Conservation (phyloP, 2,797 vertebrate species). For the Clarias pachynema region DNA sequence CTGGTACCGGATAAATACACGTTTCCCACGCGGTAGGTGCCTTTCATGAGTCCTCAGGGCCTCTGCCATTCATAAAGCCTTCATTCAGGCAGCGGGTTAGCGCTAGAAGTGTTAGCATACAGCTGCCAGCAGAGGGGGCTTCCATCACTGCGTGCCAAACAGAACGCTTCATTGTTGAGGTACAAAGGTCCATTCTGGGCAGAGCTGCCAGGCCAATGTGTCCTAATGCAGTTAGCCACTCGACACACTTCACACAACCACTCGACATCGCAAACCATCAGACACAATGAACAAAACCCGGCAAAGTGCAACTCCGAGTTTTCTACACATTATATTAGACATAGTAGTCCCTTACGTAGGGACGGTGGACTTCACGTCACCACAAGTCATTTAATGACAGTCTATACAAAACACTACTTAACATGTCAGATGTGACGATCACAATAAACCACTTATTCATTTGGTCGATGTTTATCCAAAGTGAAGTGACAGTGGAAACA, state of each 20-base stretch:
- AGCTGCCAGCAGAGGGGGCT: slow-evolving; percentile 48
- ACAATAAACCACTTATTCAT: background rate
- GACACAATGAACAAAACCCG: slow-evolving; percentile 35
- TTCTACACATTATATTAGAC: slow-evolving; percentile 44
- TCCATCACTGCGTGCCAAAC: slow-evolving; percentile 30
- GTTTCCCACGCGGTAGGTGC: slow-evolving; percentile 25
- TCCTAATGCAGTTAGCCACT: slow-evolving; percentile 59
- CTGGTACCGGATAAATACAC: slow-evolving; percentile 18
- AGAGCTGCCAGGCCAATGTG: slow-evolving; percentile 51
- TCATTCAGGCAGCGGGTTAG: slow-evolving; percentile 37
- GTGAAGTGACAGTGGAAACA: background rate
- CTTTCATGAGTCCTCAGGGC: slow-evolving; percentile 22
- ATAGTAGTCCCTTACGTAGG: background rate
- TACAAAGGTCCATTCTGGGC: slow-evolving; percentile 60
- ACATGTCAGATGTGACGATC: background rate
- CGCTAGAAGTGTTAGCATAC: slow-evolving; percentile 35
- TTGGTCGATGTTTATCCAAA: background rate
- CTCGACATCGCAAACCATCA: slow-evolving; percentile 43
- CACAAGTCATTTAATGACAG: background rate
- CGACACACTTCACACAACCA: slow-evolving; percentile 53
- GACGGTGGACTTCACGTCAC: background rate
- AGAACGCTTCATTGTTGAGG: slow-evolving; percentile 46
- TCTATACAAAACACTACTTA: background rate
- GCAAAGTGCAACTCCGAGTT: slow-evolving; percentile 26
- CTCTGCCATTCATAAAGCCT: slow-evolving; percentile 44